A percentile compares a stretch with the other conserved stretches of the same genome.
These are phyloP conservation scores for Gallinago nigripennis DNA, from an alignment of 2,797 vertebrate species.

Conservation along the genomic window DNA sequence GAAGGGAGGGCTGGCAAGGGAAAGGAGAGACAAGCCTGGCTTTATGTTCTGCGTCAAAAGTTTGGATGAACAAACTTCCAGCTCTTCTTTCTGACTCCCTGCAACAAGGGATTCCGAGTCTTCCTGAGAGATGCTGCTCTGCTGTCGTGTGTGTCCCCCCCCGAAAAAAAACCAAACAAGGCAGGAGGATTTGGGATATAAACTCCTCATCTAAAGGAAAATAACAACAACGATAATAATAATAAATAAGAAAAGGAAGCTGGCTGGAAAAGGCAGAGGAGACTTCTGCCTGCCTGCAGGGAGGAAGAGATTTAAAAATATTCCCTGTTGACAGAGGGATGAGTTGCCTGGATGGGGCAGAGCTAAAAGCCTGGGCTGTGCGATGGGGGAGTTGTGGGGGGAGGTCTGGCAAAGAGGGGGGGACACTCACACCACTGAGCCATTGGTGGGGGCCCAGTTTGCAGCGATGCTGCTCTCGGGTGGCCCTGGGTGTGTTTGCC, in stretches of 20 bases:
- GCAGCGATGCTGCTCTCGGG: background rate
- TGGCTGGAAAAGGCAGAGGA: background rate
- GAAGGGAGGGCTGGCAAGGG: no score
- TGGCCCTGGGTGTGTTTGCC: background rate
- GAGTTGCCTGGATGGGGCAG: background rate
- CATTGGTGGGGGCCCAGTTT: background rate
- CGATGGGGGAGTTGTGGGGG: rapidly evolving
- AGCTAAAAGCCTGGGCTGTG: background rate
- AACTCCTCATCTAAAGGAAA: background rate
- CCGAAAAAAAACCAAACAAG: background rate
- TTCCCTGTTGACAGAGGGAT: background rate
- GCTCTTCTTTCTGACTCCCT: background rate
- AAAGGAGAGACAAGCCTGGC: background rate
- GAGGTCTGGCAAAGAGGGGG: background rate
- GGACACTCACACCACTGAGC: background rate
- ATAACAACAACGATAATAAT: background rate
- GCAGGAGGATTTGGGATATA: background rate
- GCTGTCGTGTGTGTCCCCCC: background rate
- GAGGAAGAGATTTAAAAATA: slow-evolving; percentile 24
- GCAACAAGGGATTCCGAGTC: background rate
- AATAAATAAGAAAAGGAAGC: background rate
- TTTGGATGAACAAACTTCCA: background rate
- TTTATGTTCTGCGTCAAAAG: background rate
- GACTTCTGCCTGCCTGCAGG: slow-evolving; percentile 1
- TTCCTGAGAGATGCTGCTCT: background rate